phyloP scores from a whole-genome alignment of 2,797 vertebrate genomes.

The Acropternis orthonyx region DNA sequence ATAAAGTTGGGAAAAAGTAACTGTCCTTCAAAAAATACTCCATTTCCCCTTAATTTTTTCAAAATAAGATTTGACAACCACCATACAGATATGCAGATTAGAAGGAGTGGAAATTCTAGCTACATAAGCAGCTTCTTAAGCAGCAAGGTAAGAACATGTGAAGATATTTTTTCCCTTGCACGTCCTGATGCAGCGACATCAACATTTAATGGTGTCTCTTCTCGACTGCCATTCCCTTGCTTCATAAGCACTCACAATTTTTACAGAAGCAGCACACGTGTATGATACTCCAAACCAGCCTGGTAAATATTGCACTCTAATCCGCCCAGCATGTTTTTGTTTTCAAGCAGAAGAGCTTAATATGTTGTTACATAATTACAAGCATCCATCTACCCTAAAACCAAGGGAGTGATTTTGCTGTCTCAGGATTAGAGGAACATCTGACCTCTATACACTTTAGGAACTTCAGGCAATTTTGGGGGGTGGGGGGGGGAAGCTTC shows the following conservation, averaged over 20 bases:
- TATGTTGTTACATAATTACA: constrained; percentile 3
- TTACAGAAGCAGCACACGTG: background rate
- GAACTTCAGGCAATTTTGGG: background rate
- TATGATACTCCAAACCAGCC: background rate
- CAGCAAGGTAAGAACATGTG: background rate
- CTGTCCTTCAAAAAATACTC: background rate
- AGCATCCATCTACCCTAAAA: background rate
- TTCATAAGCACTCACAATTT: background rate
- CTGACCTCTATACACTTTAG: background rate
- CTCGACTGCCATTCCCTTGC: background rate
- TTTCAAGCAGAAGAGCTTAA: background rate
- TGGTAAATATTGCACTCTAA: background rate
- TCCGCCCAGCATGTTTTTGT: background rate
- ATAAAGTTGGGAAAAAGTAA: background rate
- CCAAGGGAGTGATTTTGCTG: background rate
- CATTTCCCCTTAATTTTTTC: background rate
- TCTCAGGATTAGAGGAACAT: background rate
- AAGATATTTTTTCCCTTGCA: background rate
- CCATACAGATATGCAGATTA: background rate
- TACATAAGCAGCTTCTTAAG: background rate
- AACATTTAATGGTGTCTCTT: background rate
- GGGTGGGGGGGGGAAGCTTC: rapidly evolving
- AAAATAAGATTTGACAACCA: background rate
- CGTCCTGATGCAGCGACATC: background rate
- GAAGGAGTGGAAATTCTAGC: background rate